Base-by-base conservation (phyloP, 1,140 invertebrate species). In the Aphelinus atriplicis region DNA sequence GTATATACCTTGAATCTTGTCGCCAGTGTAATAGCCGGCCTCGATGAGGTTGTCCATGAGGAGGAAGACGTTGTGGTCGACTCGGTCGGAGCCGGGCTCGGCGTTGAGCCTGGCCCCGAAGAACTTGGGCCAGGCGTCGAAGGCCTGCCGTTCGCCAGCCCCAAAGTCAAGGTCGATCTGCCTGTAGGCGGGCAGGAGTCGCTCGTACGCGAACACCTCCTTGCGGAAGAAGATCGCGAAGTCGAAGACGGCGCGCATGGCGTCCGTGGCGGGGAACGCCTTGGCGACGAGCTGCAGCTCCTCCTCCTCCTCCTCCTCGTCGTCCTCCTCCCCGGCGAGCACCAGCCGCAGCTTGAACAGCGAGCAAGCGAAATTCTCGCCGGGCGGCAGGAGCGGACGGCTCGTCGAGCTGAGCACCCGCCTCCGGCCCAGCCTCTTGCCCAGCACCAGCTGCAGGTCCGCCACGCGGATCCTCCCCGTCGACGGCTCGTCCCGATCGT, bases 301-400 rank as follows among this genome's bases (percentile, higher is more conserved):
- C 53, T 86, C 79, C 7, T 79, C 60, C 10, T 79, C n/a, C 3
- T 26, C 57, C 7, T 78, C 43, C 2, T 71, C 71, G 1, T 72
- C n/a, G 1, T 77, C 4, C 69, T 82, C 1, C 87, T 73, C 3
- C 77, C 60, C 60, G 0, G 85, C 82, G 6, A 83, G 70, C 0
- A 92, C 84, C 51, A 9, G 4, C 4, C 9, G 4, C 4, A 53
- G 51, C 4, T 83, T 83, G 1, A 90, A 77, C 75, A 92, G 90
- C 0, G 87, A 78, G 81, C 91, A 91, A 3, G 90, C 90, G 77
- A 91, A 92, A 82, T 92, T 92, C 77, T 92, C 91, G 1, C 91
- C 91, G 0, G 87, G 86, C 61, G 87, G 83, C 3, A 86, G 55
- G 43, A 88, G 47, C 2, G 62, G 50, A n/a, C 77, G 70, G 0